Conservation (phyloP, 1,140 invertebrate species). For the Amphibalanus amphitrite region DNA sequence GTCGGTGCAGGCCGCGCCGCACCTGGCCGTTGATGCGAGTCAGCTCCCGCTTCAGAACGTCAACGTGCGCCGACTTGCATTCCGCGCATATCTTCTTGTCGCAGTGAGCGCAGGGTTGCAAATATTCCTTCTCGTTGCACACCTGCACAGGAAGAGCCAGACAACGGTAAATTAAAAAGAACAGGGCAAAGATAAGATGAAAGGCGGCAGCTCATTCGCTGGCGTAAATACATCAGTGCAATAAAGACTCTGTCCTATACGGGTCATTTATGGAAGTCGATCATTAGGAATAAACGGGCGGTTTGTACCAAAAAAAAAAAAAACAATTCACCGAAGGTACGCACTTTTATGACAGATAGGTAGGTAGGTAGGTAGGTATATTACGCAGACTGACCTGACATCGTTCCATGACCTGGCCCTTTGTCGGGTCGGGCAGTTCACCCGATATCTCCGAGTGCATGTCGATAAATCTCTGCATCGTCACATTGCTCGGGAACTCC, state of each 20-base stretch:
- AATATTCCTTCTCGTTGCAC: slow-evolving; percentile 84
- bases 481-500: slow-evolving; percentile 90
- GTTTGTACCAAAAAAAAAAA: too few species aligned
- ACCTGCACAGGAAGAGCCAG: slow-evolving; percentile 23
- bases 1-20: slow-evolving; percentile 22
- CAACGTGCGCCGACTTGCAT: slow-evolving; percentile 85
- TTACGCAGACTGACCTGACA: neutral
- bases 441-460: slow-evolving; percentile 85
- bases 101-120: slow-evolving; percentile 77
- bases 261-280: too few species aligned
- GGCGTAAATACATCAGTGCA: too few species aligned
- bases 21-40: slow-evolving; percentile 81
- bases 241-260: too few species aligned
- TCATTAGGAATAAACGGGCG: too few species aligned
- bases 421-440: slow-evolving; percentile 70
- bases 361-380: too few species aligned
- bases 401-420: slow-evolving; percentile 30
- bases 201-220: too few species aligned
- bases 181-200: too few species aligned
- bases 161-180: too few species aligned
- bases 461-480: slow-evolving; percentile 83
- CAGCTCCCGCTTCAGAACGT: slow-evolving; percentile 85
- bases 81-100: slow-evolving; percentile 76
- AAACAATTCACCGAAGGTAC: too few species aligned
- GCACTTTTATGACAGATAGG: too few species aligned